Evolutionary conservation across 2,113 vertebrate genomes (phyloP), one percentile per base, ranked within the genome.

Genomic region (Pipa parva): DNA sequence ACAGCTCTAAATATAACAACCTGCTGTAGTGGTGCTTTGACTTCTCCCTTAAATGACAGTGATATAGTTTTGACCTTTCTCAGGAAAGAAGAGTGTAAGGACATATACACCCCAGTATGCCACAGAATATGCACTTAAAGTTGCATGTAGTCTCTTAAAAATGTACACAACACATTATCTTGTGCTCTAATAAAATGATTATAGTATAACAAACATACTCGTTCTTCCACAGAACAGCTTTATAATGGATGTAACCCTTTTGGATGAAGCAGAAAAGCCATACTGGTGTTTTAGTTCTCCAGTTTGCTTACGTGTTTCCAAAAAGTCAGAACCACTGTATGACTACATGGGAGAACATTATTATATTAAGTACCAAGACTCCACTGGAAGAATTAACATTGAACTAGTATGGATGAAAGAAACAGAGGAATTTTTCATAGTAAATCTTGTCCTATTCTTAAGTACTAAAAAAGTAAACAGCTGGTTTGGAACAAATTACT

Each of bases 251-350:
- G 27, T 86, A 18, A 89, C 88, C 2, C 62, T 91, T 17, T 59
- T 83, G 78, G 87, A 90, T 61, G 84, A 83, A 63, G 52, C 31
- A 24, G 76, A 74, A 77, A 81, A 80, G 7, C 85, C 84, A 4
- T 88, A 84, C 51, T 91, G 88, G 89, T 88, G 87, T 65, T 74
- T 86, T 48, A 89, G 88, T 73, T 78, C 81, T 13, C 81, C 85
- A 0, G 83, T 89, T 3, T 55, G 7, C 55, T 21, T 86, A 78
- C 28, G 59, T 7, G 12, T 65, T 8, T 72, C 37, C n/a, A 29
- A 63, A 1, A 25, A 4, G 20, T 18, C 68, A 37, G 74, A 73
- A 0, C 39, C 59, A 0, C 37, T 80, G 3, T 82, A 75, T n/a
- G 13, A 73, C 11, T 84, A 77, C 59, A 18, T 74, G 77, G 84